Conservation (phyloP, 2,888 invertebrate species). For the Prenolepis imparis region DNA sequence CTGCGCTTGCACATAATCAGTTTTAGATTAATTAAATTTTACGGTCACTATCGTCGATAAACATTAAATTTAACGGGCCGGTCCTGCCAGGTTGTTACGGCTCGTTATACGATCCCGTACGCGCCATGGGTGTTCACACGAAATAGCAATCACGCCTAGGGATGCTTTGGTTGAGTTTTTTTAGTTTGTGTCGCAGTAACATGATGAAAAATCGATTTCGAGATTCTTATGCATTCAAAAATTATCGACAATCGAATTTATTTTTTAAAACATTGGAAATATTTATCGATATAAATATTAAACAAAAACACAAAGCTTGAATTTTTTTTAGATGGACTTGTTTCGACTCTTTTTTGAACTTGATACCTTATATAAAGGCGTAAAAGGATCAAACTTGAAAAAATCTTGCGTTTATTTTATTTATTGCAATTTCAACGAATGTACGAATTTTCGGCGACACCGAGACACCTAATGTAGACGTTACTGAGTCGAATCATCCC, state of each 20-base stretch:
- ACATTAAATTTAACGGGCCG: constrained; percentile 85
- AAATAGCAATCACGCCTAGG: constrained; percentile 55
- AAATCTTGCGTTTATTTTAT: not conserved
- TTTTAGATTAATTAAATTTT: constrained; percentile 86
- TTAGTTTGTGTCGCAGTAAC: constrained; percentile 20
- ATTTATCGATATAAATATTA: not conserved
- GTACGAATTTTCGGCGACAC: not conserved
- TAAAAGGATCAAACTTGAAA: not conserved
- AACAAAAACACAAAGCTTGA: not conserved
- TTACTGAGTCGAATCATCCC: constrained; percentile 15
- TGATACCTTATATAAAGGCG: not conserved
- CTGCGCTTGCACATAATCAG: constrained; percentile 85
- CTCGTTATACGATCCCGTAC: constrained; percentile 71
- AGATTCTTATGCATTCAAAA: not conserved
- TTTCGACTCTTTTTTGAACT: not conserved
- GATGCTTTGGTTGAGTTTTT: constrained; percentile 38
- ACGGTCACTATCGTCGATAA: constrained; percentile 83
- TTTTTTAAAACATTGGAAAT: not conserved
- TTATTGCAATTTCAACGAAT: not conserved
- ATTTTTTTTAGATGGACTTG: not conserved
- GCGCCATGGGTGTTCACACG: constrained; percentile 51
- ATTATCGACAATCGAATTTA: not conserved
- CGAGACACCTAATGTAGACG: not conserved
- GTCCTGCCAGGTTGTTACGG: constrained; percentile 72
- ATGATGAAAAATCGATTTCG: not conserved